Evolutionary conservation across 2,888 invertebrate genomes (phyloP), one percentile per base, ranked within the genome.

Genomic region (Schrankia costaestrigalis): DNA sequence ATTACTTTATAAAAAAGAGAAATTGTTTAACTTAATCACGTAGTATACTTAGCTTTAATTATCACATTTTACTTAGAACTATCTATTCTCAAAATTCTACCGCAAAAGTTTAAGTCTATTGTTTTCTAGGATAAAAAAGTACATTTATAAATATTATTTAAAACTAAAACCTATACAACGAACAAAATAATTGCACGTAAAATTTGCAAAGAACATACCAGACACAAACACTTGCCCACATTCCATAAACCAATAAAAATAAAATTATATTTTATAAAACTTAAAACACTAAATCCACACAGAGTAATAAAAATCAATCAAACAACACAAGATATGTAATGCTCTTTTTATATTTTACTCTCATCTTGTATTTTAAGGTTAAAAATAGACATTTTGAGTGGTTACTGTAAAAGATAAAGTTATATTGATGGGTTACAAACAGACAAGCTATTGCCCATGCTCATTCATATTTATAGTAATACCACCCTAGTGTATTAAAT

Each of bases 311-410:
- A n/a, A 84, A 86, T 85, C 85, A 84, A 86, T 86, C 86, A 85
- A 78, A 72, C 76, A 65, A 55, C 70, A 68, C 76, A 76, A 76
- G 56, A 60, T 76, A 52, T 73, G 72, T 70, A n/a, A n/a, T n/a
- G n/a, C n/a, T n/a, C n/a, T 81, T 83, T 82, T 84, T 82, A 82
- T 75, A 80, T 80, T 79, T n/a, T 73, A 68, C 71, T 61, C 46
- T 51, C 57, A 62, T 45, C 57, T 58, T n/a, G n/a, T n/a, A 63
- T 69, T 72, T 82, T 82, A 78, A 58, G 72, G 75, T 79, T 81
- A 82, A 83, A 84, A 84, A 84, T 85, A 85, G 84, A 83, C 58
- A 58, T 82, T 85, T 83, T 81, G 83, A 84, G 84, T 84, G 83
- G 75, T 73, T 57, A 55, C 55, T 47, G 54, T 53, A 39, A n/a